phyloP scores from a whole-genome alignment of 1,140 invertebrate genomes.

The Caerostris extrusa region DNA sequence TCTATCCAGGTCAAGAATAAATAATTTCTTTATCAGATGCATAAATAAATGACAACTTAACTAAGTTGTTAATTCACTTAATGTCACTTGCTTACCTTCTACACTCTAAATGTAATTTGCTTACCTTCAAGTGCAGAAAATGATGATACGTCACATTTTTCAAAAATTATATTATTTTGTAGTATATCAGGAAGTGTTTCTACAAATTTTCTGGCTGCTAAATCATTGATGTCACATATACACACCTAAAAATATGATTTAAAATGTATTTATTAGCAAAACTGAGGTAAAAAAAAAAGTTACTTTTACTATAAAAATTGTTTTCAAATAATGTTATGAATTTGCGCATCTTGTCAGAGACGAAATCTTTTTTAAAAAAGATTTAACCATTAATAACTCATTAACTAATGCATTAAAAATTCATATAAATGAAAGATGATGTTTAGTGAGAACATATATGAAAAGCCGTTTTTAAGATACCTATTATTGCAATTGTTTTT shows the following conservation, averaged over 20 bases:
- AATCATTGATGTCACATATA: constrained; percentile 44
- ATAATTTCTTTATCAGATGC: too few species aligned
- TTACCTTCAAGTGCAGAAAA: constrained; percentile 46
- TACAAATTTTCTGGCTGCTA: neutral
- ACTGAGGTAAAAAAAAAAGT: too few species aligned
- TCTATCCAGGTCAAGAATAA: too few species aligned
- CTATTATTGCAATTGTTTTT: neutral
- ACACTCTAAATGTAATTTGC: neutral
- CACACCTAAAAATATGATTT: constrained; percentile 29
- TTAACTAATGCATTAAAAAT: too few species aligned
- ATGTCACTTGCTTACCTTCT: constrained; percentile 4
- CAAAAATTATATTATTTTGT: constrained; percentile 47
- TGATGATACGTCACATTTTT: constrained; percentile 60
- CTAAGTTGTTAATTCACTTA: neutral
- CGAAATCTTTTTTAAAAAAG: too few species aligned
- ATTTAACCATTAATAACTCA: too few species aligned
- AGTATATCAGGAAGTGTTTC: constrained; percentile 15
- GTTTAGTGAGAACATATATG: neutral
- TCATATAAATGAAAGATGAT: too few species aligned
- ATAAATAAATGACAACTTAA: too few species aligned
- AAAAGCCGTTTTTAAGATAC: neutral
- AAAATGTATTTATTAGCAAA: too few species aligned
- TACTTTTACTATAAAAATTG: too few species aligned
- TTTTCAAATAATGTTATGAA: too few species aligned
- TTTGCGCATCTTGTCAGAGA: too few species aligned